phyloP scores from a whole-genome alignment of 2,113 vertebrate genomes.

The Eulemur rufifrons region DNA sequence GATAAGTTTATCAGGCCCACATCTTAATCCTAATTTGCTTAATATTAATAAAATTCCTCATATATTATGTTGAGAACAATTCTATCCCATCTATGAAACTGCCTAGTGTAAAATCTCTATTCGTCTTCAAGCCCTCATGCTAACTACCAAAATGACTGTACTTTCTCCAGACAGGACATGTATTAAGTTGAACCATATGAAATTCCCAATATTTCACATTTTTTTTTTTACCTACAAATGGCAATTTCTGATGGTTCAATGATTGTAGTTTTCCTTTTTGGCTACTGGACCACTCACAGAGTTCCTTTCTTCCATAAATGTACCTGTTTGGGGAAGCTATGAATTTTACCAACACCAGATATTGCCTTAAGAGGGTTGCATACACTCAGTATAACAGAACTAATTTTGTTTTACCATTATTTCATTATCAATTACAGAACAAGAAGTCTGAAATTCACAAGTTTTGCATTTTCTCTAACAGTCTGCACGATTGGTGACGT shows the following conservation, averaged over 20 bases:
- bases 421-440: neutral
- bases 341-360: neutral
- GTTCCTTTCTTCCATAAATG: neutral
- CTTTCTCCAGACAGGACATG: neutral
- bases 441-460: neutral
- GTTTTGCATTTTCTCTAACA: neutral
- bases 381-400: neutral
- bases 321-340: neutral
- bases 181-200: neutral
- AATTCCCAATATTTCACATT: neutral
- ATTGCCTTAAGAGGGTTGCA: neutral
- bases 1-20: neutral
- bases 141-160: neutral
- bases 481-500: neutral
- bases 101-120: neutral
- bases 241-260: neutral
- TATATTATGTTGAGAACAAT: neutral
- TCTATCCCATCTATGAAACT: neutral
- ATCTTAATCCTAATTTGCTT: neutral
- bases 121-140: neutral
- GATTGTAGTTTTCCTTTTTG: neutral
- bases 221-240: neutral
- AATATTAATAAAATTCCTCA: neutral
- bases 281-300: neutral
- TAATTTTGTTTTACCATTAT: constrained; percentile 25